Percentiles rank a stretch among this genome's conserved stretches.
phyloP scores from a whole-genome alignment of 2,888 invertebrate genomes.

The Euzophera pinguis region DNA sequence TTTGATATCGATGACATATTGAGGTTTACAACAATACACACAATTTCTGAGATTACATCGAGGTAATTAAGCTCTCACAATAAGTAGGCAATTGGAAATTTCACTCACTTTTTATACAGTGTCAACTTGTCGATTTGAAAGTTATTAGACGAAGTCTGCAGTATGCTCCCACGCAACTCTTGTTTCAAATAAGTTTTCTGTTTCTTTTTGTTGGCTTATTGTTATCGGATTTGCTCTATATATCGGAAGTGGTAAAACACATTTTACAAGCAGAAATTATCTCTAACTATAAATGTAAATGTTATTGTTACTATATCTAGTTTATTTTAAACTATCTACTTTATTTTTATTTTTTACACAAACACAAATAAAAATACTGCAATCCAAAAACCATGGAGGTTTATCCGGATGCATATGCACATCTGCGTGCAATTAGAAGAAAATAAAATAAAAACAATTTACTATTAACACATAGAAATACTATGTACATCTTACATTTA shows the following conservation, averaged over 20 bases:
- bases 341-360: no score
- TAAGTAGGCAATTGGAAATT: constrained; percentile 5
- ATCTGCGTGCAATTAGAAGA: no score
- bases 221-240: constrained; percentile 5
- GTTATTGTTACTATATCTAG: no score
- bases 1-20: background rate
- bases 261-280: background rate
- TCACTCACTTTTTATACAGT: constrained; percentile 13
- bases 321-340: no score
- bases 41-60: background rate
- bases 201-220: constrained; percentile 5
- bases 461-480: no score
- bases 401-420: no score
- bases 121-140: constrained; percentile 14
- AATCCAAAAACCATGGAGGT: no score
- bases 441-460: no score
- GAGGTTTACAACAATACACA: background rate
- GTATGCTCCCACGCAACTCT: constrained; percentile 8
- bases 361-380: no score
- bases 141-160: constrained; percentile 18
- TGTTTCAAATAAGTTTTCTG: background rate
- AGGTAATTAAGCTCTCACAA: constrained; percentile 1
- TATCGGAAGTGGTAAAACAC: constrained; percentile 6
- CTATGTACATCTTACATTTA: no score
- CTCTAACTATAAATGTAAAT: background rate